Evolutionary conservation across 2,888 invertebrate genomes (phyloP).

Genomic region (Endotricha flammealis): DNA sequence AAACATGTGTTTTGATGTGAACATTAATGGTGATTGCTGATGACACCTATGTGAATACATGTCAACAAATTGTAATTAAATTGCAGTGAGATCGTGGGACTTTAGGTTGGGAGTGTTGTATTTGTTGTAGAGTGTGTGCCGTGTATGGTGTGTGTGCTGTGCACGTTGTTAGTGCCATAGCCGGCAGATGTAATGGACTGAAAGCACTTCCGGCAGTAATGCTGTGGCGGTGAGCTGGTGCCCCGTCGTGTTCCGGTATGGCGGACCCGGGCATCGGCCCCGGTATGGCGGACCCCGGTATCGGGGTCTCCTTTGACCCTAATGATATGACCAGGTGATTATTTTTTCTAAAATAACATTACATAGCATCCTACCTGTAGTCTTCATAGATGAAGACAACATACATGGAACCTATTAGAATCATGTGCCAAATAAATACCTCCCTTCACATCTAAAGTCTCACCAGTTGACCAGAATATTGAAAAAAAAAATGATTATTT

Average conservation of each 20-base stretch:
- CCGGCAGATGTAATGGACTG: constrained; percentile 14
- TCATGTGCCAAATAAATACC: too few species aligned
- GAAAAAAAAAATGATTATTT: too few species aligned
- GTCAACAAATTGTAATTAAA: constrained; percentile 66
- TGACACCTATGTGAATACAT: constrained; percentile 46
- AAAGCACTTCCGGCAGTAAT: constrained; percentile 21
- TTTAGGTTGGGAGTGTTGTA: constrained; percentile 13
- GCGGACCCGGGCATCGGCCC: constrained; percentile 34
- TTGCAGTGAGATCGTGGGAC: constrained; percentile 34
- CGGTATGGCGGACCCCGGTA: constrained; percentile 71
- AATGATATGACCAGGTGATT: constrained; percentile 81
- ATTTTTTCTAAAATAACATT: background rate
- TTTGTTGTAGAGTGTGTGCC: too few species aligned
- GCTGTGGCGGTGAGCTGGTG: constrained; percentile 5
- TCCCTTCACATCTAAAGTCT: too few species aligned
- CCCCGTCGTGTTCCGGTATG: constrained; percentile 15
- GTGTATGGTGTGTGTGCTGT: constrained; percentile 6
- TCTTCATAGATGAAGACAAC: too few species aligned
- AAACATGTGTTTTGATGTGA: constrained; percentile 76
- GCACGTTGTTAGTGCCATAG: constrained; percentile 1
- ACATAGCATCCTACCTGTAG: too few species aligned
- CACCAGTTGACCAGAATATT: too few species aligned
- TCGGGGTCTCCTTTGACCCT: constrained; percentile 84
- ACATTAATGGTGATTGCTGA: constrained; percentile 53
- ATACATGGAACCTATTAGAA: too few species aligned